Evolutionary conservation across 1,140 invertebrate genomes (phyloP).

Genomic region (Schlechtendalia chinensis): DNA sequence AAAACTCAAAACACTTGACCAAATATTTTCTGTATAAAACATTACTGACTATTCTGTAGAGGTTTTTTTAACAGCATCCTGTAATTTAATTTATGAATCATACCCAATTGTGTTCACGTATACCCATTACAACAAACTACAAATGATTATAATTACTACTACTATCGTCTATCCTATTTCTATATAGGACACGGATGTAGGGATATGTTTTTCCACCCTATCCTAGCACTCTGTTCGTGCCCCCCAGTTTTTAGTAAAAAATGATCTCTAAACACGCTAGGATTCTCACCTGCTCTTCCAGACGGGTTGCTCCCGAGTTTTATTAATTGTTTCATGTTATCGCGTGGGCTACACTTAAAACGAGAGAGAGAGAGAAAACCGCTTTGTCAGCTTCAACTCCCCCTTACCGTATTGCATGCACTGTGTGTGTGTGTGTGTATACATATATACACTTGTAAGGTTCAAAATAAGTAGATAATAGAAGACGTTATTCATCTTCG

Average conservation of each 20-base stretch:
- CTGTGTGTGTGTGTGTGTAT: too few species aligned
- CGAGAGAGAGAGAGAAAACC: conserved; percentile 13
- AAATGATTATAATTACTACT: conserved; percentile 1
- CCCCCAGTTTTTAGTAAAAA: conserved; percentile 28
- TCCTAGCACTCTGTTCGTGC: background rate
- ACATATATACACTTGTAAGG: background rate
- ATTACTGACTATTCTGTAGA: background rate
- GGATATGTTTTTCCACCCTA: background rate
- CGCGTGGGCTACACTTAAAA: conserved; percentile 6
- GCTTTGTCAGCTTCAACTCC: conserved; percentile 43
- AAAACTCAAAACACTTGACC: background rate
- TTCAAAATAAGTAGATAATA: conserved; percentile 40
- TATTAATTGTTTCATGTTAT: conserved; percentile 38
- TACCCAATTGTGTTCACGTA: background rate
- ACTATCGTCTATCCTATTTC: background rate
- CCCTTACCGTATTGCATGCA: background rate
- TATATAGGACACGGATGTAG: background rate
- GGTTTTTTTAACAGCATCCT: background rate
- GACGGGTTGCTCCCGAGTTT: conserved; percentile 13
- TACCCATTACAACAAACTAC: background rate
- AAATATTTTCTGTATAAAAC: background rate
- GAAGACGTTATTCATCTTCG: conserved; percentile 35
- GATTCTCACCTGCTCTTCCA: conserved; percentile 29
- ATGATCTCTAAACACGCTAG: conserved; percentile 40
- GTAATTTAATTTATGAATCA: conserved; percentile 8